These are phyloP conservation scores for Blastobasis adustella DNA, from an alignment of 2,888 invertebrate species.

Conservation along the genomic window DNA sequence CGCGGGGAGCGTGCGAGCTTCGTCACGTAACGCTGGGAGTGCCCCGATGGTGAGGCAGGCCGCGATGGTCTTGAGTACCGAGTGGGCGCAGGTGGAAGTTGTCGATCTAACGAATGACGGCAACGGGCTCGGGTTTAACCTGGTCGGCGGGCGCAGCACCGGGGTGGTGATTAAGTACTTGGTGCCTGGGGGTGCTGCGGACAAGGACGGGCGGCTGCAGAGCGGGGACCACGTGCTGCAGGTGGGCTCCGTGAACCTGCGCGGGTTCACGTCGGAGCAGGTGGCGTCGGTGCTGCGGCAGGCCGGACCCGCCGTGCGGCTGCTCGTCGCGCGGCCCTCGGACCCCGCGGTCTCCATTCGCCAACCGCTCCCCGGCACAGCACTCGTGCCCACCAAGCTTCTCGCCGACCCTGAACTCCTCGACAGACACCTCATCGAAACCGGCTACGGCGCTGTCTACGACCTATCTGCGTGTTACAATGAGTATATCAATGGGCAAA, in stretches of 20 bases:
- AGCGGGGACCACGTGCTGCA: conserved; percentile 99
- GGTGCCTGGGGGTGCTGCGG: conserved; percentile 96
- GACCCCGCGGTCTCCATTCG: conserved; percentile 89
- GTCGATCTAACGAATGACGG: conserved; percentile 98
- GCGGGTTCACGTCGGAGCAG: conserved; percentile 97
- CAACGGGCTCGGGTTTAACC: conserved; percentile 97
- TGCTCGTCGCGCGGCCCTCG: conserved; percentile 94
- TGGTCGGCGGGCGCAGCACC: conserved; percentile 97
- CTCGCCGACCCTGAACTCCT: conserved; percentile 93
- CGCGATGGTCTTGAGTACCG: conserved; percentile 93
- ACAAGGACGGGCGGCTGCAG: conserved; percentile 94
- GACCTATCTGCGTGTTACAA: conserved; percentile 59
- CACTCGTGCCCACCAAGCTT: conserved; percentile 94
- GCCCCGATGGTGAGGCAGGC: conserved; percentile 62
- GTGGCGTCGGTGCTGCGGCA: conserved; percentile 82
- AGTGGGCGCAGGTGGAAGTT: conserved; percentile 99
- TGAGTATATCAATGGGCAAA: conserved; percentile 54
- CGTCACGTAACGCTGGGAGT: conserved; percentile 63
- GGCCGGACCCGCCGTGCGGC: conserved; percentile 87
- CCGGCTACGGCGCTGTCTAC: conserved; percentile 79
- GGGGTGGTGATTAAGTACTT: conserved; percentile 99
- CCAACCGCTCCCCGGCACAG: conserved; percentile 85
- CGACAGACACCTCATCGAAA: conserved; percentile 87
- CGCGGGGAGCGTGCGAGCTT: conserved; percentile 31
- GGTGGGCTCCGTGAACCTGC: conserved; percentile 94